Percentiles rank a stretch among this genome's conserved stretches.
Conservation (phyloP, 2,113 vertebrate genomes). For the Semicossyphus pulcher region DNA sequence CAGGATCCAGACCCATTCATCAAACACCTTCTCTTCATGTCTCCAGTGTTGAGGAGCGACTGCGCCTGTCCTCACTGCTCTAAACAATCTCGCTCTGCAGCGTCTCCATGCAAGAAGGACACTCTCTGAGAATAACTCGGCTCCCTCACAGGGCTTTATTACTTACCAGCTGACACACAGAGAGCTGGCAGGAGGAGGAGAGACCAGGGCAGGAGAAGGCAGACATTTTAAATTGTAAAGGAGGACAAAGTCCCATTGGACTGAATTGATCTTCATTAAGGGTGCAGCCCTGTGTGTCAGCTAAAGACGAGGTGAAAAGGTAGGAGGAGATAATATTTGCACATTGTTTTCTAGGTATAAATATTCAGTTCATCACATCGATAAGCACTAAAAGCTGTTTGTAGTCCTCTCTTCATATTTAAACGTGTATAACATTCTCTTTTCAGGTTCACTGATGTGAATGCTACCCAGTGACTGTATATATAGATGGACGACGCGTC, state of each 20-base stretch:
- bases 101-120: slow-evolving; percentile 48
- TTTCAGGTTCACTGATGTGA: too few species aligned
- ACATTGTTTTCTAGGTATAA: too few species aligned
- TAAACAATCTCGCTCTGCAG: slow-evolving; percentile 41
- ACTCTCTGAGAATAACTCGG: slow-evolving; percentile 69
- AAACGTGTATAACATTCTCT: too few species aligned
- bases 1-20: slow-evolving; percentile 63
- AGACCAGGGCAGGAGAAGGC: background rate
- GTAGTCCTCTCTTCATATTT: too few species aligned
- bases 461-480: too few species aligned
- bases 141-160: slow-evolving; percentile 70
- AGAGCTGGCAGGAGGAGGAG: slow-evolving; percentile 7
- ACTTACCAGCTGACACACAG: slow-evolving; percentile 33
- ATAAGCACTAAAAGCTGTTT: too few species aligned
- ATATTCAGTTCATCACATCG: too few species aligned
- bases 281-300: background rate
- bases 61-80: slow-evolving; percentile 36
- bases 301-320: background rate
- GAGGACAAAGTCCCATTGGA: background rate
- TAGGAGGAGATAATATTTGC: background rate
- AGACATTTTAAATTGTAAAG: background rate
- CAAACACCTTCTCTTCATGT: slow-evolving; percentile 30
- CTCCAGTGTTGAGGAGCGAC: slow-evolving; percentile 17
- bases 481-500: too few species aligned
- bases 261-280: background rate